phyloP scores from a whole-genome alignment of 2,113 vertebrate genomes.

The Nasalis larvatus region DNA sequence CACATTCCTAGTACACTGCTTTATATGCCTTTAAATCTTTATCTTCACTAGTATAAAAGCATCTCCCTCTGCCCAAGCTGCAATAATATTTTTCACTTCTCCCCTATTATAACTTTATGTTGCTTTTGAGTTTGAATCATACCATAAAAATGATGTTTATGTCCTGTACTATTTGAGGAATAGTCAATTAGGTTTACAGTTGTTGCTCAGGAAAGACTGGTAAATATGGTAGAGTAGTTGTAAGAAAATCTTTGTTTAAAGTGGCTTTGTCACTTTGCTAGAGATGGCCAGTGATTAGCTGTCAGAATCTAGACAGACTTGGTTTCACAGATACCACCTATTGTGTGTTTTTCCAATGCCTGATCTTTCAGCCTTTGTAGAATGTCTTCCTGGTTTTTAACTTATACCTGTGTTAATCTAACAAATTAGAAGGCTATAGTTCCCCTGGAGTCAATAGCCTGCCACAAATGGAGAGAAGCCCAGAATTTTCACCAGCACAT shows the following conservation, averaged over 20 bases:
- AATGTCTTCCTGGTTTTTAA: neutral
- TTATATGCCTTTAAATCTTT: conserved; percentile 31
- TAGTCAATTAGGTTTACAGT: conserved; percentile 14
- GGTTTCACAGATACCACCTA: neutral
- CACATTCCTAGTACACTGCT: neutral
- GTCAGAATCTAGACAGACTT: neutral
- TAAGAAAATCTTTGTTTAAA: conserved; percentile 45
- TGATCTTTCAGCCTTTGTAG: conserved; percentile 12
- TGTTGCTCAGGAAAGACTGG: neutral
- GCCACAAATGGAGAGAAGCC: neutral
- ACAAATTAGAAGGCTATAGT: neutral
- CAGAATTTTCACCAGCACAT: conserved; percentile 19
- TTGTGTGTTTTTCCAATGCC: conserved; percentile 12
- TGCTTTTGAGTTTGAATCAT: conserved; percentile 15
- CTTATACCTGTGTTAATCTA: conserved; percentile 18
- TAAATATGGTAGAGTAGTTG: neutral
- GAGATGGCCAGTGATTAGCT: neutral
- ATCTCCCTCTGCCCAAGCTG: neutral
- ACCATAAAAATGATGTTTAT: conserved; percentile 27
- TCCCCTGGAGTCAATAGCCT: neutral
- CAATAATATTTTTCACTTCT: conserved; percentile 40
- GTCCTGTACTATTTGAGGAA: conserved; percentile 8
- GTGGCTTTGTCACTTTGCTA: neutral
- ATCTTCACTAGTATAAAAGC: conserved; percentile 34
- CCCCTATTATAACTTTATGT: neutral